Conservation (phyloP, 2,113 vertebrate species). For the Burhinus bistriatus region DNA sequence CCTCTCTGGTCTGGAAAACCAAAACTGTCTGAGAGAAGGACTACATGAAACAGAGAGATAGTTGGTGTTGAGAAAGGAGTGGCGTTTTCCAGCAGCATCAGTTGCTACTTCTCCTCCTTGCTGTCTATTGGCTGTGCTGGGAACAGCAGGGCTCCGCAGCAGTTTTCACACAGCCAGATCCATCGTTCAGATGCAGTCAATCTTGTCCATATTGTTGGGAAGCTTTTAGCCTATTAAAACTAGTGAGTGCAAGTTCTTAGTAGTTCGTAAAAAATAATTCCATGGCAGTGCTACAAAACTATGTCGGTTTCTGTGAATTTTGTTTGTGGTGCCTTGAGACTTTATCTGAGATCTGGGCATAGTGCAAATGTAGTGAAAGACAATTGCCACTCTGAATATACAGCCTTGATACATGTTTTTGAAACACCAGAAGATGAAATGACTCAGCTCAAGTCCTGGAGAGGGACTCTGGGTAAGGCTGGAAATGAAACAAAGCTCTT, state of each 20-base stretch:
- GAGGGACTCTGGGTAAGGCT: background rate
- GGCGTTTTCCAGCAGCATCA: background rate
- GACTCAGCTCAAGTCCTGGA: background rate
- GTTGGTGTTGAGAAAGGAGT: background rate
- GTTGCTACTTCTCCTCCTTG: background rate
- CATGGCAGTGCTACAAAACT: background rate
- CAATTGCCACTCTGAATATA: background rate
- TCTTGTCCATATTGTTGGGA: background rate
- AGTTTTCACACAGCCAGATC: background rate
- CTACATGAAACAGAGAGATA: background rate
- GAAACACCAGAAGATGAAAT: background rate
- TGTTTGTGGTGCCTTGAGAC: background rate
- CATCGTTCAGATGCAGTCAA: background rate
- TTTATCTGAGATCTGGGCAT: background rate
- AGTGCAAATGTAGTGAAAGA: background rate
- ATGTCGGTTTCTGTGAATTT: background rate
- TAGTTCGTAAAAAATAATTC: background rate
- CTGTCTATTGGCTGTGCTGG: background rate
- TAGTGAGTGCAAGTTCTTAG: background rate
- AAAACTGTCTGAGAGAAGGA: background rate
- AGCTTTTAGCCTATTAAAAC: background rate
- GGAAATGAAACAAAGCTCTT: background rate
- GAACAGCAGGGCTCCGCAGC: background rate
- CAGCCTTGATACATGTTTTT: background rate
- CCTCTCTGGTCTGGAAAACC: background rate